These are phyloP conservation scores for Drosophila asahinai DNA, from an alignment of 1,140 invertebrate species.

Conservation along the genomic window DNA sequence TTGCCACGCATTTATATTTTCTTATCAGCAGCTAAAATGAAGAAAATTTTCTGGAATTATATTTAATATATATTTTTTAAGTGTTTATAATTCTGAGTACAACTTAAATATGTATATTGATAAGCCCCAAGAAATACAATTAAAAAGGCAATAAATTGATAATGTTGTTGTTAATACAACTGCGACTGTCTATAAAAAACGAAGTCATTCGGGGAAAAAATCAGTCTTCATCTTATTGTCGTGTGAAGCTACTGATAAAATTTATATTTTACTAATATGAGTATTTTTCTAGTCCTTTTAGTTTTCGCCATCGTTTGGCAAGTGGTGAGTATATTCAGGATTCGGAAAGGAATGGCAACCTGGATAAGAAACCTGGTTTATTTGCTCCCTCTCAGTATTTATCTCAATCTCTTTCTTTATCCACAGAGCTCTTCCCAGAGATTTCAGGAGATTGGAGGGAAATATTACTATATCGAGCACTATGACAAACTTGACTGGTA, in stretches of 20 bases:
- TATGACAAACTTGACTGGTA: neutral
- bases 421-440: neutral
- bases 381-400: too few species aligned
- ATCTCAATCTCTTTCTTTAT: too few species aligned
- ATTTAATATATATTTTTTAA: too few species aligned
- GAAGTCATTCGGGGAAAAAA: accelerated
- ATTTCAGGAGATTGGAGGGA: neutral
- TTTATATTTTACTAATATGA: neutral
- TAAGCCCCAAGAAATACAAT: neutral
- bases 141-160: neutral
- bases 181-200: neutral
- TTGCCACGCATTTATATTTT: too few species aligned
- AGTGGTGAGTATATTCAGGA: neutral
- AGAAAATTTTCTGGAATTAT: too few species aligned
- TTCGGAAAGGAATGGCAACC: neutral
- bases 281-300: neutral
- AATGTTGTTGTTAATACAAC: neutral
- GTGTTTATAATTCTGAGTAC: too few species aligned
- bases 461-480: neutral
- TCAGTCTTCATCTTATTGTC: neutral
- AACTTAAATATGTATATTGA: too few species aligned
- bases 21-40: too few species aligned
- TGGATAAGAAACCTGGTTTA: too few species aligned
- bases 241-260: too few species aligned
- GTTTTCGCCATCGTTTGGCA: neutral